Conservation (phyloP, 2,888 invertebrate genomes). For the Lasioglossum oenotherae region DNA sequence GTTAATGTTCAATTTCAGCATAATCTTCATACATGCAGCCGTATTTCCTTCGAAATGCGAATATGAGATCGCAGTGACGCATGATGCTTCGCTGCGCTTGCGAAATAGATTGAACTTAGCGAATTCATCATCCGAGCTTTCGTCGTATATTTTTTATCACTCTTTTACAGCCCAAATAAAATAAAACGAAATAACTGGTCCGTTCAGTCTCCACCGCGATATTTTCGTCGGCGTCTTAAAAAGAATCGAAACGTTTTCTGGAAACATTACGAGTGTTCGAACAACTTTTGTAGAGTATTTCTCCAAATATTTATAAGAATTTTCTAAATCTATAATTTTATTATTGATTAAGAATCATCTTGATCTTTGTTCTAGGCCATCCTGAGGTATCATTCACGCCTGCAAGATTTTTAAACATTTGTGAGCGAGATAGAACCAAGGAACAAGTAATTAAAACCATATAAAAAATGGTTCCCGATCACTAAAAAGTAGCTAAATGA, state of each 20-base stretch:
- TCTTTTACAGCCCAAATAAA: neutral
- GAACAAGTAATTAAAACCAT: neutral
- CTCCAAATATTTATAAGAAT: too few species aligned
- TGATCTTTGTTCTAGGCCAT: too few species aligned
- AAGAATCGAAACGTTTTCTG: neutral
- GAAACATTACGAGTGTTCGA: neutral
- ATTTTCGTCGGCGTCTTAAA: neutral
- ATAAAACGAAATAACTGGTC: neutral
- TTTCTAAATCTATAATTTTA: too few species aligned
- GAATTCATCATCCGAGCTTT: neutral
- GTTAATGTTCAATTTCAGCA: neutral
- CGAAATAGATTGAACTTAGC: constrained; percentile 1
- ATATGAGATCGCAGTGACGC: neutral
- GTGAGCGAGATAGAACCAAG: neutral
- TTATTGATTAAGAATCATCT: too few species aligned
- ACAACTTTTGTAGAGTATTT: neutral
- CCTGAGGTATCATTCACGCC: too few species aligned
- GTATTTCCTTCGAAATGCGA: neutral
- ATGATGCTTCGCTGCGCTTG: neutral
- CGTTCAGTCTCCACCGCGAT: neutral
- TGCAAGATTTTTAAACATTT: too few species aligned
- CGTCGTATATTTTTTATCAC: neutral
- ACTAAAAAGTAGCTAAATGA: neutral
- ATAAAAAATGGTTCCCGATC: neutral
- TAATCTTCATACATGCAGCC: neutral